These are phyloP conservation scores for Numida meleagris DNA, from an alignment of 2,113 vertebrate genomes.

Conservation along the genomic window DNA sequence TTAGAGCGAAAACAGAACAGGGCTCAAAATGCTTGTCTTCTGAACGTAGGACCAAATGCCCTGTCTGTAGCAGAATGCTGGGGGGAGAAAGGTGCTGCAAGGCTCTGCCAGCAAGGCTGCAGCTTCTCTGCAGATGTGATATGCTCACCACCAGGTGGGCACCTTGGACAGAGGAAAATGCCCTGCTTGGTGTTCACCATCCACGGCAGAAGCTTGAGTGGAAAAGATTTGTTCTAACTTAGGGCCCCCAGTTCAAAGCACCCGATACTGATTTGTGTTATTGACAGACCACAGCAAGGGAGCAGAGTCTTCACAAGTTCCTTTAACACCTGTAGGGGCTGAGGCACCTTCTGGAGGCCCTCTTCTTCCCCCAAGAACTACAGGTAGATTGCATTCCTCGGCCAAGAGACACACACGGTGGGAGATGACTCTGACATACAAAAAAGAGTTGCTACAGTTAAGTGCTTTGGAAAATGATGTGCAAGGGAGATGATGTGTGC, in stretches of 20 bases:
- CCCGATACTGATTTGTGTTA: fast-evolving
- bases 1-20: background rate
- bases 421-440: background rate
- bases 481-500: background rate
- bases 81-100: background rate
- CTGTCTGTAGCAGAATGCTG: background rate
- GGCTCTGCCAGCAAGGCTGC: background rate
- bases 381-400: background rate
- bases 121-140: background rate
- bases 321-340: background rate
- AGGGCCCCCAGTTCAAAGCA: background rate
- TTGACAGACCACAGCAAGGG: background rate
- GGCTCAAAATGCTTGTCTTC: background rate
- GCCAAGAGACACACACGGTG: background rate
- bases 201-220: background rate
- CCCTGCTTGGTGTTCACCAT: background rate
- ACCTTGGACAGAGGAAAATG: background rate
- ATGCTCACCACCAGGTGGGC: background rate
- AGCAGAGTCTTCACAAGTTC: background rate
- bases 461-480: background rate
- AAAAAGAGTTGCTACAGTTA: background rate
- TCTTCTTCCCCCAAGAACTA: background rate
- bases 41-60: background rate
- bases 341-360: background rate
- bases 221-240: background rate